Percentiles rank a stretch among this genome's conserved stretches.
These are phyloP conservation scores for Nasua narica DNA, from an alignment of 2,797 vertebrate species.

Conservation along the genomic window DNA sequence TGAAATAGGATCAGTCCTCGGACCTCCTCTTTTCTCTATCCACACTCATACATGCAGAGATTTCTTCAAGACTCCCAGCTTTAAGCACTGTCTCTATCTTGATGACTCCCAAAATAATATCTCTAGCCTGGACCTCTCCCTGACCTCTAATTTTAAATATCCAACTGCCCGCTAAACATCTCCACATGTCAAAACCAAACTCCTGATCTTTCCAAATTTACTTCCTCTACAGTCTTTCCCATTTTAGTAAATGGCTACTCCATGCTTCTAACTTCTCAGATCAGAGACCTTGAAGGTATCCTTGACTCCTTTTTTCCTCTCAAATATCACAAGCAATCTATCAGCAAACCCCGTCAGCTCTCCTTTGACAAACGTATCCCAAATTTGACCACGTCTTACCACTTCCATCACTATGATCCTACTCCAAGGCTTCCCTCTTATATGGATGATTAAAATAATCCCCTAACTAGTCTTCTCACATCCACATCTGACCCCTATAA, in stretches of 20 bases:
- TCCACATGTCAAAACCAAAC: not conserved
- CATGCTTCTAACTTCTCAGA: not conserved
- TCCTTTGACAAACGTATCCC: not conserved
- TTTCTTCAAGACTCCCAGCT: not conserved
- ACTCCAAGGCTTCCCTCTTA: not conserved
- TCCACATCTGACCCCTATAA: not conserved
- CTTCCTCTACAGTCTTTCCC: not conserved
- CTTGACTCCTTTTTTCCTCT: not conserved
- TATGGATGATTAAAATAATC: not conserved
- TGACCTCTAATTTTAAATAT: conserved; percentile 22
- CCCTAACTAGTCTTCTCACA: not conserved
- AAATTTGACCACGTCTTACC: not conserved
- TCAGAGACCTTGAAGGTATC: not conserved
- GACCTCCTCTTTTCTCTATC: not conserved
- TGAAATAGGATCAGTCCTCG: not conserved
- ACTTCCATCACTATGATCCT: not conserved
- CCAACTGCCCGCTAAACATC: not conserved
- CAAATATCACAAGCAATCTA: not conserved
- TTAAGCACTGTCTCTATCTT: not conserved
- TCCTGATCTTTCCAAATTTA: not conserved
- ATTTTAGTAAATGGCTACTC: not conserved
- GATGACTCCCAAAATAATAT: conserved; percentile 7
- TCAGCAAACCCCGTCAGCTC: not conserved
- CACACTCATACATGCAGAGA: not conserved
- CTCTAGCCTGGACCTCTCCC: not conserved